Evolutionary conservation across 2,888 invertebrate species (phyloP), one percentile per base, ranked within the genome.

Genomic region (Drosophila mayaguana): DNA sequence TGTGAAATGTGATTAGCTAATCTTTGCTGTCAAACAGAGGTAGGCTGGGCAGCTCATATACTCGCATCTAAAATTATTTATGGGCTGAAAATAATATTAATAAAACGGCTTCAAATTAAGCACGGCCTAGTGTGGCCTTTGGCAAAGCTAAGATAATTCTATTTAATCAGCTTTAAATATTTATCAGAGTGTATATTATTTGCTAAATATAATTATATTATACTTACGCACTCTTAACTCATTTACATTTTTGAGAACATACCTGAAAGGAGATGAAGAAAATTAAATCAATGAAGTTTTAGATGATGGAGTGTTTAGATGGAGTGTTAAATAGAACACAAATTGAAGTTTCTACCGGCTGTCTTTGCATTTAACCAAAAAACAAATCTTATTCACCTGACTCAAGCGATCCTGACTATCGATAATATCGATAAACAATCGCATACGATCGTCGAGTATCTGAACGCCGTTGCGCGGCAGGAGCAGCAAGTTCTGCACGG

Each of bases 321-420:
- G n/a, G 25, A 11, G 11, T 48, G 0, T n/a, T 4, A 0, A n/a
- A 20, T 12, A 8, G 28, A 22, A 36, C 9, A 32, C 0, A 11
- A 11, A 3, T 25, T 16, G 46, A 11, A 7, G 54, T n/a, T n/a
- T n/a, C n/a, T 62, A 71, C 72, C 76, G 50, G 40, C 76, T 84
- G 88, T 71, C 62, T 63, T 61, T 54, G 55, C 16, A 43, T 2
- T 12, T 50, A 11, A 11, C 11, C 1, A 3, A 9, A 5, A 12
- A 0, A 14, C 5, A 22, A 14, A 9, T 11, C 0, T 1, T 20
- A 83, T 90, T 93, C 93, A 96, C 96, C 96, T 96, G 96, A 91
- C 96, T 96, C 91, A 97, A 96, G 91, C 95, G 94, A 92, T 96
- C 96, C 94, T 97, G 96, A 62, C 96, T 96, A 92, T 96, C 96